A percentile compares a stretch with the other conserved stretches of the same genome.
These are phyloP conservation scores for Colletes gigas DNA, from an alignment of 1,140 invertebrate genomes.

Conservation along the genomic window DNA sequence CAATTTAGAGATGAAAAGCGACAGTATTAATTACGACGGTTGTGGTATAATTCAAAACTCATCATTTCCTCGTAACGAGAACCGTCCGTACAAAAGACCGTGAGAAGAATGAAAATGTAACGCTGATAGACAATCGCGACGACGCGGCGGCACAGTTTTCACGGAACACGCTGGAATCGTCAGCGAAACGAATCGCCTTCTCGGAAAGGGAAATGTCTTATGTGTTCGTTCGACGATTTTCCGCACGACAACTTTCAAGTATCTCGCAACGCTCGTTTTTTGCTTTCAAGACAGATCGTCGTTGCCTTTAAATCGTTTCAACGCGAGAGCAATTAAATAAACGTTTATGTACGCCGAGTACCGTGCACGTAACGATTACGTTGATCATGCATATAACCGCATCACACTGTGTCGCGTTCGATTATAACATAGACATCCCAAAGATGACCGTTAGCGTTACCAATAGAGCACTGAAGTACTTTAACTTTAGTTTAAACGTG, in stretches of 20 bases:
- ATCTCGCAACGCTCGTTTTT: conserved; percentile 28
- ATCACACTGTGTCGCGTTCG: neutral
- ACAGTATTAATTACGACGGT: neutral
- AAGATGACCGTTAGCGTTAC: conserved; percentile 17
- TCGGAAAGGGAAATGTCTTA: conserved; percentile 58
- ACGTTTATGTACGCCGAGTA: neutral
- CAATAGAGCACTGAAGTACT: neutral
- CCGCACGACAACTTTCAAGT: conserved; percentile 49
- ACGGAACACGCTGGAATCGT: conserved; percentile 43
- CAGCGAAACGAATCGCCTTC: conserved; percentile 57
- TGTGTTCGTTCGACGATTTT: conserved; percentile 46
- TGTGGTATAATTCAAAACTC: neutral
- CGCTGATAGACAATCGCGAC: conserved; percentile 3
- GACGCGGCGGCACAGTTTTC: conserved; percentile 26
- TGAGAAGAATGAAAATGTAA: conserved; percentile 24
- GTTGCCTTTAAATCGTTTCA: neutral
- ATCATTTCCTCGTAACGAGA: neutral
- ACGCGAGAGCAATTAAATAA: conserved; percentile 11
- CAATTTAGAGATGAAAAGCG: neutral
- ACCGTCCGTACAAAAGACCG: neutral
- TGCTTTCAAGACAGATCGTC: conserved; percentile 14
- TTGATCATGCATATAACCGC: conserved; percentile 18
- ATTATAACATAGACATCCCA: conserved; percentile 3
- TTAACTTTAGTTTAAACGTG: neutral
- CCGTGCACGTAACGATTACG: neutral